phyloP scores from a whole-genome alignment of 1,140 invertebrate genomes.

The Anastrepha ludens region DNA sequence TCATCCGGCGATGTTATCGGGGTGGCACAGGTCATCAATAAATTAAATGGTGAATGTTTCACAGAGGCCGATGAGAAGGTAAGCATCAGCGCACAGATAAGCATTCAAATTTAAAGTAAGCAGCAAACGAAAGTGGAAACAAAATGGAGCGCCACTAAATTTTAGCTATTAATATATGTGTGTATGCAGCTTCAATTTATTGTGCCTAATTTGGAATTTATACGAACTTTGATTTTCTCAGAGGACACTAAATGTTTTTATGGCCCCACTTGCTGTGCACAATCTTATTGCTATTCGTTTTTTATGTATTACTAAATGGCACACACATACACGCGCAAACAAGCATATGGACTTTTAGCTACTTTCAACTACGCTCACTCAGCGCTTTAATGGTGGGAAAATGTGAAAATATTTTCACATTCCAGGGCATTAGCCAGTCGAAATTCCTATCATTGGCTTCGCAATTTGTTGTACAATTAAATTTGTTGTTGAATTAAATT shows the following conservation, averaged over 20 bases:
- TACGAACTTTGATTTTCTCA: neutral
- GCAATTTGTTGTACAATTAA: neutral
- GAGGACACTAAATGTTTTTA: constrained; percentile 20
- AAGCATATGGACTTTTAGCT: neutral
- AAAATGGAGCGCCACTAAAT: neutral
- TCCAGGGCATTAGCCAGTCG: neutral
- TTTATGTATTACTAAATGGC: neutral
- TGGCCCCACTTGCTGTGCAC: constrained; percentile 13
- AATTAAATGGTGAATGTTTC: constrained; percentile 86
- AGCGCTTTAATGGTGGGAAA: neutral
- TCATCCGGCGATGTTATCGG: constrained; percentile 95
- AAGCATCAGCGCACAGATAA: constrained; percentile 56
- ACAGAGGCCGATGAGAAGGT: constrained; percentile 89
- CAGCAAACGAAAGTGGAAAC: neutral
- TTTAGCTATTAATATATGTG: neutral
- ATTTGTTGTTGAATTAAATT: neutral
- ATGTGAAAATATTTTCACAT: neutral
- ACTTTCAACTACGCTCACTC: neutral
- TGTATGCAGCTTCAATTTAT: neutral
- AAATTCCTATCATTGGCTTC: constrained; percentile 11
- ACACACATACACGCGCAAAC: neutral
- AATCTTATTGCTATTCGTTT: neutral
- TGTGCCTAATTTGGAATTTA: constrained; percentile 5
- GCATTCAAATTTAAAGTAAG: constrained; percentile 11
- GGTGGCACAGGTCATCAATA: constrained; percentile 97